Conservation (phyloP, 2,797 vertebrate genomes). For the Sphaeramia orbicularis region DNA sequence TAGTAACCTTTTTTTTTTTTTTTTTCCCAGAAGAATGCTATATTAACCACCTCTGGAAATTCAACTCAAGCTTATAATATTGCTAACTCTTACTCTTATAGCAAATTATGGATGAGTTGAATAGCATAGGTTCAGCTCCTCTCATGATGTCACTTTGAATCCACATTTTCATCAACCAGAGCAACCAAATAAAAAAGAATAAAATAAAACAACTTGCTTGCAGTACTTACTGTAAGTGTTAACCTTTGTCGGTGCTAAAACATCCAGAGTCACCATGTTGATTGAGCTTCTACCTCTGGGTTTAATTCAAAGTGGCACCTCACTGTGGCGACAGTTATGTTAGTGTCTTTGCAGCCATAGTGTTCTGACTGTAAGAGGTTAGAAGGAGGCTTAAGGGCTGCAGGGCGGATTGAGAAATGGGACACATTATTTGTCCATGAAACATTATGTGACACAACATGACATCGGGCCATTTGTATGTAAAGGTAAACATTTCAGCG, state of each 20-base stretch:
- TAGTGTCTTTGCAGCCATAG: conserved; percentile 46
- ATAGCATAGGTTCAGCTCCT: not conserved
- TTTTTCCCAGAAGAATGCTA: not conserved
- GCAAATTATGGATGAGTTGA: not conserved
- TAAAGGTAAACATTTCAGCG: conserved; percentile 83
- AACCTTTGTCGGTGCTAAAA: conserved; percentile 23
- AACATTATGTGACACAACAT: conserved; percentile 82
- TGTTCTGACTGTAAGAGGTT: conserved; percentile 59
- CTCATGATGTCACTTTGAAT: conserved; percentile 14
- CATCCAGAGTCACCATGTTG: conserved; percentile 33
- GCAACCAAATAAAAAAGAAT: conserved; percentile 1
- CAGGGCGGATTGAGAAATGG: conserved; percentile 75
- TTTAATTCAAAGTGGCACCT: conserved; percentile 74
- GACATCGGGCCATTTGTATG: conserved; percentile 78
- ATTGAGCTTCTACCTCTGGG: conserved; percentile 51
- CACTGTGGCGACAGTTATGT: conserved; percentile 57
- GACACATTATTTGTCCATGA: conserved; percentile 80
- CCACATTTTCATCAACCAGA: conserved; percentile 17
- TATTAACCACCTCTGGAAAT: not conserved
- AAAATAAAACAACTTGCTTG: conserved; percentile 28
- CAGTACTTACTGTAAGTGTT: conserved; percentile 21
- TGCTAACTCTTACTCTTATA: not conserved
- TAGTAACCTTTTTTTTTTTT: not conserved
- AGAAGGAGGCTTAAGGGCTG: conserved; percentile 65
- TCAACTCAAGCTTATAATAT: conserved; percentile 1